Base-by-base conservation (phyloP, 2,888 invertebrate species). In the Helobdella robusta region DNA sequence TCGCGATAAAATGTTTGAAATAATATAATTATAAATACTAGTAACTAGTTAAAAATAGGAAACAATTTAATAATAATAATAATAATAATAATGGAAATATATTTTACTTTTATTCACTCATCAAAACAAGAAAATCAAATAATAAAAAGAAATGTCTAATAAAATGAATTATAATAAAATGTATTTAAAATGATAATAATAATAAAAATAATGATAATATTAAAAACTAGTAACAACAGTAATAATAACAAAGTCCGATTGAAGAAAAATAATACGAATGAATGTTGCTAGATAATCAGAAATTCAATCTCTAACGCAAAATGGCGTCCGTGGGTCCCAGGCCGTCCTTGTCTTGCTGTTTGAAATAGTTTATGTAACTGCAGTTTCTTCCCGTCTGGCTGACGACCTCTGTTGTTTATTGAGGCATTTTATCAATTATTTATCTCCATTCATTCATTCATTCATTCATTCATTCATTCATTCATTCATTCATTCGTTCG, bases 251-350 rank as follows among this genome's bases (percentile, higher is more conserved):
- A 11, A 50, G 23, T 20, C 20, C 8, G 11, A 40, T 40, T 40
- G n/a, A 40, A 11, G 44, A 40, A 40, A 40, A 40, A 40, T 15
- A 11, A 11, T 15, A 40, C 11, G 44, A n/a, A n/a, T 40, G n/a
- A 15, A 15, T 40, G 11, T 40, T 11, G n/a, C 11, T n/a, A 15
- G 11, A 40, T 15, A 56, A 56, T 28, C 32, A n/a, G 11, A 52
- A 8, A 20, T 11, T 11, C 52, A 52, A 52, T 15, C 11, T 52
- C 15, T n/a, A 69, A 77, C 77, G 70, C 66, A 77, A 65, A 65
- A 76, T 77, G 46, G 76, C 75, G 35, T 77, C 75, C 23, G 77
- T 76, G 23, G 75, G 74, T 63, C 75, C 73, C 44, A 77, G 70
- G 11, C 75, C 77, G 28, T 75, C 76, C 52, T 74, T 68, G 35